These are phyloP conservation scores for Neoarius graeffei DNA, from an alignment of 2,113 vertebrate species.

Conservation along the genomic window DNA sequence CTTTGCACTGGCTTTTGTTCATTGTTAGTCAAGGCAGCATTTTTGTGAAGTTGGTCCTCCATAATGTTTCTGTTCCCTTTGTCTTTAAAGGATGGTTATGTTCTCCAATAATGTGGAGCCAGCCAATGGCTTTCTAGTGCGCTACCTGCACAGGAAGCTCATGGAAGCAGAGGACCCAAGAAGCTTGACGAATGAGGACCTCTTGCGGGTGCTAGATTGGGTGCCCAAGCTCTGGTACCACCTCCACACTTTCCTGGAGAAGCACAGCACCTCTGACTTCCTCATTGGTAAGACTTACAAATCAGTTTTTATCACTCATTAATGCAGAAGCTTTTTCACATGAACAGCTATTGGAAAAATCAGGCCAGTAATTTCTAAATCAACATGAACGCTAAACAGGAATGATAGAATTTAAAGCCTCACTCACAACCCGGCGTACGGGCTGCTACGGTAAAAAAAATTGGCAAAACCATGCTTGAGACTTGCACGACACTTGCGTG, in stretches of 20 bases:
- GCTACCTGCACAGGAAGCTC: conserved; percentile 93
- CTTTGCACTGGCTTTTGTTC: background rate
- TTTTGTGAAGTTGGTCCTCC: background rate
- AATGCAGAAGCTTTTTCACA: background rate
- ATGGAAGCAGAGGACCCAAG: conserved; percentile 89
- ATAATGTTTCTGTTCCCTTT: background rate
- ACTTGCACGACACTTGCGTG: too few relatives aligned
- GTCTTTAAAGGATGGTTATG: conserved; percentile 85
- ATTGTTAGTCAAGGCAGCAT: background rate
- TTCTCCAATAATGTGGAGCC: conserved; percentile 99
- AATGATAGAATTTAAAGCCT: background rate
- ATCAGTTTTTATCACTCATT: background rate
- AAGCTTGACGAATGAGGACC: conserved; percentile 85
- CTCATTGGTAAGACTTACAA: conserved; percentile 83
- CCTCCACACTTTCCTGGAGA: conserved; percentile 95
- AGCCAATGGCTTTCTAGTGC: conserved; percentile 93
- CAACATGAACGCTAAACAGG: background rate
- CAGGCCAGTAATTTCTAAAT: too few relatives aligned
- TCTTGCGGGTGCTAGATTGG: conserved; percentile 93
- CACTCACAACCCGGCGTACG: too few relatives aligned
- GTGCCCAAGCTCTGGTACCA: conserved; percentile 98
- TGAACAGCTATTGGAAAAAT: background rate
- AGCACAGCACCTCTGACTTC: conserved; percentile 97
- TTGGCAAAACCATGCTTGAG: too few relatives aligned
- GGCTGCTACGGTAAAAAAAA: too few relatives aligned